Evolutionary conservation across 2,888 invertebrate genomes (phyloP), one percentile per base, ranked within the genome.

Genomic region (Lissocephala sabroskyi): DNA sequence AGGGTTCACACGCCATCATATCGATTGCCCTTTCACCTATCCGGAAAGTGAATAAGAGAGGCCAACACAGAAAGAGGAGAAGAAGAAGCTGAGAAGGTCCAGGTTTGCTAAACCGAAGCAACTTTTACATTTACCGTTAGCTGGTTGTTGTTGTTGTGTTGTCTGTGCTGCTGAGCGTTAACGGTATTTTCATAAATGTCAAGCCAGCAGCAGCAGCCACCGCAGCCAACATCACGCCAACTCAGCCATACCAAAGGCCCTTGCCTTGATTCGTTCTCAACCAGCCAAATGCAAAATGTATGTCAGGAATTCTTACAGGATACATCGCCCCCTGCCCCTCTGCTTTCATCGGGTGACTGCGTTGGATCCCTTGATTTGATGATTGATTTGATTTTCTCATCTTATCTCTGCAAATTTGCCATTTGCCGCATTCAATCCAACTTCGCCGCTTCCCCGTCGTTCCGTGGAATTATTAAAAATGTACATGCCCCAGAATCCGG

Each of bases 1-100:
- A 14, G 17, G 35, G 16, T 37, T 35, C 36, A 36, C 32, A 35
- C 37, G 45, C 45, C 37, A 45, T 45, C 39, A 49, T 53, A 58
- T 53, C 53, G 58, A 58, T 58, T 53, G 44, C 52, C 53, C 52
- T 58, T 58, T 59, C 51, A 41, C 43, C 51, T 56, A 23, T 23
- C 4, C 4, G 23, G 23, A 23, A 23, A 23, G 7, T 23, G n/a
- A n/a, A n/a, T n/a, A n/a, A n/a, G n/a, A n/a, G n/a, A n/a, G n/a
- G n/a, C n/a, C n/a, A n/a, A n/a, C n/a, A n/a, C n/a, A n/a, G n/a
- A n/a, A n/a, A n/a, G n/a, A n/a, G n/a, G n/a, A n/a, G n/a, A n/a
- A n/a, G n/a, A n/a, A n/a, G n/a, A n/a, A n/a, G n/a, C n/a, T n/a
- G n/a, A n/a, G n/a, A n/a, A n/a, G n/a, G n/a, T n/a, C n/a, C n/a